Conservation (phyloP, 2,113 vertebrate genomes). For the Myotis brandtii region DNA sequence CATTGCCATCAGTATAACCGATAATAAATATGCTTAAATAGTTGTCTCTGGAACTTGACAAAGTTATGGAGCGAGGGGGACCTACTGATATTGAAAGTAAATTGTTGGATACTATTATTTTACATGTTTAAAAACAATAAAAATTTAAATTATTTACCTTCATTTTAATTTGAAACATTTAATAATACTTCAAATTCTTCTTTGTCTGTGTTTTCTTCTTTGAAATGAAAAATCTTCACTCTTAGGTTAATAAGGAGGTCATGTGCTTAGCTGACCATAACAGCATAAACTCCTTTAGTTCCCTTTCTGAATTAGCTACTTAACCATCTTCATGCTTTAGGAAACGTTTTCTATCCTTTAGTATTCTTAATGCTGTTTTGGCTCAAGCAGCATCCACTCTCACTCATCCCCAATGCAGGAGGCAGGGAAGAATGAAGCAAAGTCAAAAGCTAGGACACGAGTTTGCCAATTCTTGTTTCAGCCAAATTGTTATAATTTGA, state of each 20-base stretch:
- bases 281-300: neutral
- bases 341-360: neutral
- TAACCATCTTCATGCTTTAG: neutral
- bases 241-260: neutral
- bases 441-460: neutral
- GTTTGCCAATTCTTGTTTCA: slow-evolving; percentile 24
- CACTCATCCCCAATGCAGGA: neutral
- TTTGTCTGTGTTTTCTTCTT: neutral
- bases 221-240: neutral
- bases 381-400: neutral
- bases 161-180: slow-evolving; percentile 4
- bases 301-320: neutral
- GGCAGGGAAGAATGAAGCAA: neutral
- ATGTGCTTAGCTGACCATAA: neutral
- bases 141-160: neutral
- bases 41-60: neutral
- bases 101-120: neutral
- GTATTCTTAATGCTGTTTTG: neutral
- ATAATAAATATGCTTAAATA: neutral
- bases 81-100: neutral
- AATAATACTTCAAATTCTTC: neutral
- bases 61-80: neutral
- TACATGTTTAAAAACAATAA: neutral
- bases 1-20: neutral
- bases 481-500: neutral